phyloP scores from a whole-genome alignment of 1,140 invertebrate species.

The Pseudomyrmex sp. region DNA sequence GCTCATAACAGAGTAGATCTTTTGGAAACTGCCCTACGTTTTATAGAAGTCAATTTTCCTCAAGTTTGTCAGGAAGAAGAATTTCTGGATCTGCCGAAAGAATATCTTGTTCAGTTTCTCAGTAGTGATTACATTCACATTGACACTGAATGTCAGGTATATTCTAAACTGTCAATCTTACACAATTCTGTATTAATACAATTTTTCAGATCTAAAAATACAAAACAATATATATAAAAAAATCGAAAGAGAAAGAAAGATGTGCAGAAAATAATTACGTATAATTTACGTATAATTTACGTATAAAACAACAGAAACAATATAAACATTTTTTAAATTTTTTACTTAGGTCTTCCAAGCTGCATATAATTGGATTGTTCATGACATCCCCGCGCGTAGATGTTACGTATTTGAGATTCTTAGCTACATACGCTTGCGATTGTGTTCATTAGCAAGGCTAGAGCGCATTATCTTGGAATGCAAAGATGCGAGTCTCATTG shows the following conservation, averaged over 20 bases:
- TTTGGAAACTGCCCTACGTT: slow-evolving; percentile 92
- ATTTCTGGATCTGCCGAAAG: slow-evolving; percentile 93
- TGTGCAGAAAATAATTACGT: no score
- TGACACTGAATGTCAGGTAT: slow-evolving; percentile 95
- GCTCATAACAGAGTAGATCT: slow-evolving; percentile 94
- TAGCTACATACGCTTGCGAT: slow-evolving; percentile 92
- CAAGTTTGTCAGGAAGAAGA: slow-evolving; percentile 94
- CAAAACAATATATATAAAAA: background rate
- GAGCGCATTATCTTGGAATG: slow-evolving; percentile 93
- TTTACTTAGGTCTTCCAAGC: slow-evolving; percentile 92
- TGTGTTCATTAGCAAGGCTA: slow-evolving; percentile 93
- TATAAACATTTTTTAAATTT: background rate
- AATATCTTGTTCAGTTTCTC: slow-evolving; percentile 92
- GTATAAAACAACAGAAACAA: no score
- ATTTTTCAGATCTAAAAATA: slow-evolving; percentile 4
- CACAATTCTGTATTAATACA: background rate
- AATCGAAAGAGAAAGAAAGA: no score
- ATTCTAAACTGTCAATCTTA: slow-evolving; percentile 46
- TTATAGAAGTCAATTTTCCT: slow-evolving; percentile 95
- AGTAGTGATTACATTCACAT: slow-evolving; percentile 96
- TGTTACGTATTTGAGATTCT: slow-evolving; percentile 95
- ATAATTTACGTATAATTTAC: background rate
- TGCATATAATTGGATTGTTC: slow-evolving; percentile 95
- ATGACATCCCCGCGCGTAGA: slow-evolving; percentile 92
- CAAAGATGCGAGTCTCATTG: slow-evolving; percentile 92